Percentiles rank a stretch among this genome's conserved stretches.
phyloP scores from a whole-genome alignment of 2,888 invertebrate genomes.

The Plebejus anna region DNA sequence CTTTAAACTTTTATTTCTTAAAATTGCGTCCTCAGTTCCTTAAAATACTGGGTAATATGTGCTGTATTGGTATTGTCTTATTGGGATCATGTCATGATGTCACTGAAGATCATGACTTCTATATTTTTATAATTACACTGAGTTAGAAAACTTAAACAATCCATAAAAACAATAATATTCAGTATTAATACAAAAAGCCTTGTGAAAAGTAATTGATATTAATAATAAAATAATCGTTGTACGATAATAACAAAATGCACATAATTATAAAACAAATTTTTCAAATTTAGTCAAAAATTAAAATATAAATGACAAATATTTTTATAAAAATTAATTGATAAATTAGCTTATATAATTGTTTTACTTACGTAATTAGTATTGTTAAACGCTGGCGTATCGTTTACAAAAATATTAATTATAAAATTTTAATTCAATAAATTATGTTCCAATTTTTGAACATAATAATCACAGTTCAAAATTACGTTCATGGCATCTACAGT shows the following conservation, averaged over 20 bases:
- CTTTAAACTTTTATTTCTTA: not conserved
- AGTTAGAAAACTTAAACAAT: not conserved
- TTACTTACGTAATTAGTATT: slow-evolving; percentile 18
- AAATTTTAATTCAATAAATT: slow-evolving; percentile 46
- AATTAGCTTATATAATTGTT: slow-evolving; percentile 34
- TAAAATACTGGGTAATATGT: not conserved
- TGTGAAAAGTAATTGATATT: slow-evolving; percentile 24
- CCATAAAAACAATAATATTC: not conserved
- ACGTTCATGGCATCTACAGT: slow-evolving; percentile 68
- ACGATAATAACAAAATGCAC: slow-evolving; percentile 54
- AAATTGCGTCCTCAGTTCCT: not conserved
- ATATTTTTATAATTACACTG: not conserved
- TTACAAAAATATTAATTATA: slow-evolving; percentile 33
- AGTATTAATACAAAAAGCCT: slow-evolving; percentile 28
- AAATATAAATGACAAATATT: slow-evolving; percentile 37
- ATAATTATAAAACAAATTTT: slow-evolving; percentile 35
- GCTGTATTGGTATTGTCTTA: not conserved
- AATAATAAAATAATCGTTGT: slow-evolving; percentile 59
- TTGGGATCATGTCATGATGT: not conserved
- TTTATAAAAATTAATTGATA: slow-evolving; percentile 37
- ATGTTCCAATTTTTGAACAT: slow-evolving; percentile 63
- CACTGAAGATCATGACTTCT: not conserved
- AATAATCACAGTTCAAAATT: slow-evolving; percentile 76
- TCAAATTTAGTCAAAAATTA: slow-evolving; percentile 32
- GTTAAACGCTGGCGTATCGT: slow-evolving; percentile 9